Evolutionary conservation across 2,888 invertebrate species (phyloP), one percentile per base, ranked within the genome.

Genomic region (Phortica okadai): DNA sequence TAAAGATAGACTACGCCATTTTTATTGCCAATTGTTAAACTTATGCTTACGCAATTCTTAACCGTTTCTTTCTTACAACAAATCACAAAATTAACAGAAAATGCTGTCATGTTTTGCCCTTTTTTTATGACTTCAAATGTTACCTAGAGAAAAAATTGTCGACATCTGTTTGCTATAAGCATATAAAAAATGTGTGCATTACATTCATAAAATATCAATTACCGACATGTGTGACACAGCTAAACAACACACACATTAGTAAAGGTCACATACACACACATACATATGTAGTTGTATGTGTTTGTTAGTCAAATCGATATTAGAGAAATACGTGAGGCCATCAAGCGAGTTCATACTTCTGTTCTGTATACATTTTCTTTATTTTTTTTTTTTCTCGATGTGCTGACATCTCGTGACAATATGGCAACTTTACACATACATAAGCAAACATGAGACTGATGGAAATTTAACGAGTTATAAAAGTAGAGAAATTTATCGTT

Each of bases 121-220:
- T 76, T 78, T 77, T 78, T 78, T 69, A 74, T 25, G 62, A 25
- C 79, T 75, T 42, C 2, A 50, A 50, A 50, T 11, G 50, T 14
- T 50, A 50, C 50, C 33, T 33, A 33, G 33, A 50, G 10, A 50
- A 50, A 50, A 67, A 16, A 42, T 42, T 44, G 50, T 54, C 33
- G 44, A 56, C 54, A 45, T 54, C 33, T 56, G 70, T 50, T 42
- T 45, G 8, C 1, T 6, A 25, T 16, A 21, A 16, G 25, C 56
- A 33, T 56, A 85, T 86, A 81, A 85, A 83, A 87, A 85, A 83
- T 87, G 83, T 87, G 87, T 84, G 87, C 87, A 85, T 86, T 86
- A 82, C 86, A 86, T 86, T 85, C 87, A 87, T 88, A 84, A 88
- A 88, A 88, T 85, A 85, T 84, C 88, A 88, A 88, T 87, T 87